These are phyloP conservation scores for Melanotaenia maccullochi DNA, from an alignment of 2,797 vertebrate genomes.

Conservation along the genomic window DNA sequence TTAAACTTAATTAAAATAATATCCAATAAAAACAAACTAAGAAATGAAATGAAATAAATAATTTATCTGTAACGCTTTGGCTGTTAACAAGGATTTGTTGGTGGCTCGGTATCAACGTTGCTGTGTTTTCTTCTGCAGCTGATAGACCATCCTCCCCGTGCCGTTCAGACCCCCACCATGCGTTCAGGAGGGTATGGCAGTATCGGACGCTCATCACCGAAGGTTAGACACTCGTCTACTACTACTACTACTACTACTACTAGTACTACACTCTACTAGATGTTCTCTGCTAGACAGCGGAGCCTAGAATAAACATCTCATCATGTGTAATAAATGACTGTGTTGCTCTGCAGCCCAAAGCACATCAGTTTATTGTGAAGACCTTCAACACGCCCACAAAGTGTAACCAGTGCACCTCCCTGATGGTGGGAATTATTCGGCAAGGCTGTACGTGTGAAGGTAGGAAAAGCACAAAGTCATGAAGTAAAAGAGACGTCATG, in stretches of 20 bases:
- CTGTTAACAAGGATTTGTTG: no score
- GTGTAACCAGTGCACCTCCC: constrained; percentile 97
- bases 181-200: constrained; percentile 89
- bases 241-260: no score
- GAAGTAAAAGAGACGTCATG: background rate
- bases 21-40: no score
- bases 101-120: no score
- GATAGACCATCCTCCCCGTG: constrained; percentile 87
- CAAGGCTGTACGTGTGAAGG: constrained; percentile 99
- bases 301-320: background rate
- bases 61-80: no score
- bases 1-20: no score
- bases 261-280: no score
- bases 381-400: constrained; percentile 94
- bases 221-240: constrained; percentile 78
- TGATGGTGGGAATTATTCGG: constrained; percentile 97
- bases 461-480: constrained; percentile 57
- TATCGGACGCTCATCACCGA: constrained; percentile 88
- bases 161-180: constrained; percentile 90
- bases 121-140: constrained; percentile 60
- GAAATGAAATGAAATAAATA: no score
- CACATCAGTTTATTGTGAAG: constrained; percentile 98
- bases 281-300: background rate
- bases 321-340: background rate
- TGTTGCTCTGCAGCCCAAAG: constrained; percentile 89